Conservation (phyloP, 2,797 vertebrate genomes). For the Chaetodon trifasciatus region DNA sequence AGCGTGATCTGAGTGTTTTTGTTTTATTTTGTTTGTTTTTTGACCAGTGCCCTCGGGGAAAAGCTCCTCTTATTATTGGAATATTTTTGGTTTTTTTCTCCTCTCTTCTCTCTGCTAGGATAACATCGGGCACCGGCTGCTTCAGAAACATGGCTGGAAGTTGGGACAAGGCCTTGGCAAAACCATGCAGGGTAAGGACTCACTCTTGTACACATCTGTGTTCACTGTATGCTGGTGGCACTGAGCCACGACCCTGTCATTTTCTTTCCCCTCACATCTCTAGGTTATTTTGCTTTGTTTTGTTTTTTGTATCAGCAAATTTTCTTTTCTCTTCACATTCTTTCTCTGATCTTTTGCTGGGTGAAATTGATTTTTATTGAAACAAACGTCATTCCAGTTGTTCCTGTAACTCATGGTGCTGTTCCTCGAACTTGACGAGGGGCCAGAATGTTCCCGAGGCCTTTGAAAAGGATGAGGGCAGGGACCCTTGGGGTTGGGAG, state of each 20-base stretch:
- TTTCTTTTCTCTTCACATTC: slow-evolving; percentile 55
- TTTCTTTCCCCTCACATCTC: slow-evolving; percentile 57
- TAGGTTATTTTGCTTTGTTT: slow-evolving; percentile 23
- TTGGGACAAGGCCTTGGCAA: slow-evolving; percentile 99
- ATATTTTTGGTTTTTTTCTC: slow-evolving; percentile 99
- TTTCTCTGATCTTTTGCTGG: slow-evolving; percentile 56
- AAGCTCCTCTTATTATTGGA: slow-evolving; percentile 99
- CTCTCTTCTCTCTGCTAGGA: slow-evolving; percentile 97
- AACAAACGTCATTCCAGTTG: slow-evolving; percentile 36
- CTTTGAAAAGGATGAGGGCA: slow-evolving; percentile 27
- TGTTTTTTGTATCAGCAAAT: slow-evolving; percentile 43
- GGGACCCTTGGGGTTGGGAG: background rate
- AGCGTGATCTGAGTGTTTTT: slow-evolving; percentile 80
- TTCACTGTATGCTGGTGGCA: slow-evolving; percentile 58
- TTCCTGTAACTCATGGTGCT: slow-evolving; percentile 29
- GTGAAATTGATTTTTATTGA: slow-evolving; percentile 39
- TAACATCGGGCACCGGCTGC: slow-evolving; percentile 99
- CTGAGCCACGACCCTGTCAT: slow-evolving; percentile 56
- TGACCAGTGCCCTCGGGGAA: slow-evolving; percentile 85
- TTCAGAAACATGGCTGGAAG: slow-evolving; percentile 99
- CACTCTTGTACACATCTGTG: slow-evolving; percentile 34
- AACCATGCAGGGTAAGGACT: slow-evolving; percentile 96
- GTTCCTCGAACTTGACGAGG: slow-evolving; percentile 30
- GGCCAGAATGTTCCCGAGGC: slow-evolving; percentile 30
- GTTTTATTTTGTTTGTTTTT: slow-evolving; percentile 58